phyloP scores from a whole-genome alignment of 2,113 vertebrate species.

The Syrmaticus mikado region DNA sequence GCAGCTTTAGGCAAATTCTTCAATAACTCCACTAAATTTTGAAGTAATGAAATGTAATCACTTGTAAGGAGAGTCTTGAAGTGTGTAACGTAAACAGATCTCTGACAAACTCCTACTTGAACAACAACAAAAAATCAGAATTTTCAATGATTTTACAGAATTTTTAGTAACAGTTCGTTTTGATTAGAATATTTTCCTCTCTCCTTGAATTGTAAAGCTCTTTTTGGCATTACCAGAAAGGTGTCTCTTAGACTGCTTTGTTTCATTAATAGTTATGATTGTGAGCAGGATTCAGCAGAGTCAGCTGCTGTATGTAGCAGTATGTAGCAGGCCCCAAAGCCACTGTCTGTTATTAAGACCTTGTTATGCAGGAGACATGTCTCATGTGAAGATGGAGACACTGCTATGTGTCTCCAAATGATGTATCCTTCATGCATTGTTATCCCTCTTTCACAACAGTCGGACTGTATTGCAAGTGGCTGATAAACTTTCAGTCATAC shows the following conservation, averaged over 20 bases:
- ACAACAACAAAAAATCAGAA: not conserved
- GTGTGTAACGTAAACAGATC: not conserved
- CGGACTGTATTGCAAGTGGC: not conserved
- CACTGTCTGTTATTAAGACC: not conserved
- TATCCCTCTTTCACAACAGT: not conserved
- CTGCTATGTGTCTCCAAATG: not conserved
- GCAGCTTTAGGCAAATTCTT: constrained; percentile 18
- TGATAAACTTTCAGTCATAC: not conserved
- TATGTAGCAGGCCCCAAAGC: not conserved
- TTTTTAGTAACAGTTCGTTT: not conserved
- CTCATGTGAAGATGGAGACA: not conserved
- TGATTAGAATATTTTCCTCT: not conserved
- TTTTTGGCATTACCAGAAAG: not conserved
- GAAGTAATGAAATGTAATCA: constrained; percentile 3
- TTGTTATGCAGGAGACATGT: not conserved
- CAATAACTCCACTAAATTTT: not conserved
- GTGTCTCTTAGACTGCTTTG: not conserved
- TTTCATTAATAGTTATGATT: not conserved
- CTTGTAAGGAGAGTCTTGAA: not conserved
- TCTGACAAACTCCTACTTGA: not conserved
- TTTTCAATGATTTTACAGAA: not conserved
- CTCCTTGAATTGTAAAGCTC: not conserved
- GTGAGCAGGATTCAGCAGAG: not conserved
- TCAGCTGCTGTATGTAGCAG: not conserved
- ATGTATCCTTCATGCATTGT: not conserved